Evolutionary conservation across 1,140 invertebrate species (phyloP).

Genomic region (Probaryconus sp.): DNA sequence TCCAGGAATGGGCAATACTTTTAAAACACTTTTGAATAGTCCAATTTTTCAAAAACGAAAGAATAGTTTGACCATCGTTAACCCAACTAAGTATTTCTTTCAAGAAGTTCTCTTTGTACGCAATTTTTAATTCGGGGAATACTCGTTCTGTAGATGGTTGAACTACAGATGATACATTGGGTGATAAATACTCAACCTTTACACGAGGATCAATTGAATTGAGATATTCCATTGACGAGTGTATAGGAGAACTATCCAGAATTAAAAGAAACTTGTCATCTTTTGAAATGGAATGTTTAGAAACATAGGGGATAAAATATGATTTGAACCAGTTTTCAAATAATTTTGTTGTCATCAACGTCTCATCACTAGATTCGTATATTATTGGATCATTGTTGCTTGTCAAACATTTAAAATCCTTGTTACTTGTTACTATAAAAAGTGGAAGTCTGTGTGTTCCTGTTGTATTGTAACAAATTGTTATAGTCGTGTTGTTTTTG

Average conservation of each 20-base stretch:
- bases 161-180: not conserved
- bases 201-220: not conserved
- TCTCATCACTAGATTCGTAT: conserved; percentile 2
- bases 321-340: conserved; percentile 9
- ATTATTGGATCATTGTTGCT: conserved; percentile 3
- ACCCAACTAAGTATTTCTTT: not conserved
- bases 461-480: not conserved
- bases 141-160: not conserved
- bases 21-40: not conserved
- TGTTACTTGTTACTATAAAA: not conserved
- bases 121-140: not conserved
- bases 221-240: not conserved
- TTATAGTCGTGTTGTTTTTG: conserved; percentile 6
- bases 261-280: not conserved
- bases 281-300: not conserved
- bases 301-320: conserved; percentile 2
- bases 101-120: not conserved
- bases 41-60: not conserved
- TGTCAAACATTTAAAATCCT: not conserved
- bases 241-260: not conserved
- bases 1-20: not conserved
- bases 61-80: not conserved
- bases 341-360: conserved; percentile 17
- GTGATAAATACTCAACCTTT: not conserved
- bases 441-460: conserved; percentile 4